phyloP scores from a whole-genome alignment of 1,140 invertebrate species.

The Lepidurus arcticus region DNA sequence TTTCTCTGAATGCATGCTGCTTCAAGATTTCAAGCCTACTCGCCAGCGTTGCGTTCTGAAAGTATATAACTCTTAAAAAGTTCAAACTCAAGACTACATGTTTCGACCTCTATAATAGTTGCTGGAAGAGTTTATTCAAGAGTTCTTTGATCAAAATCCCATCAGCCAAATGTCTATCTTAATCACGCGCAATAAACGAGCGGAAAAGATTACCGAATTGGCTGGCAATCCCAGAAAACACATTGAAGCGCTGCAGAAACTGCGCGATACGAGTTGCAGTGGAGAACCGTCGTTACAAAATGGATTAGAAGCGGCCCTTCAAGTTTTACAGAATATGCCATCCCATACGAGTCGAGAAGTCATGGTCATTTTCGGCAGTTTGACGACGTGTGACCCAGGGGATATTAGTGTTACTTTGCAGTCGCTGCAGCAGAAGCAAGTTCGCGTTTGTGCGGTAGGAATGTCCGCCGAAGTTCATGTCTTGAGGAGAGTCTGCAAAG shows the following conservation, averaged over 20 bases:
- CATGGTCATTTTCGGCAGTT: slow-evolving; percentile 81
- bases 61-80: slow-evolving; percentile 48
- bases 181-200: slow-evolving; percentile 83
- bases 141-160: slow-evolving; percentile 98
- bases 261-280: slow-evolving; percentile 46
- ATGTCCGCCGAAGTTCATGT: slow-evolving; percentile 90
- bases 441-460: slow-evolving; percentile 89
- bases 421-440: slow-evolving; percentile 49
- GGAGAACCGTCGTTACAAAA: slow-evolving; percentile 96
- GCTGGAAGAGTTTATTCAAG: slow-evolving; percentile 87
- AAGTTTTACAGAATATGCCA: slow-evolving; percentile 82
- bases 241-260: slow-evolving; percentile 47
- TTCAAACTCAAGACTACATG: background rate
- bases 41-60: slow-evolving; percentile 80
- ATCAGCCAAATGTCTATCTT: slow-evolving; percentile 94
- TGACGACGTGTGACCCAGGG: slow-evolving; percentile 93
- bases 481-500: slow-evolving; percentile 72
- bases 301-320: slow-evolving; percentile 77
- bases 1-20: slow-evolving; percentile 85
- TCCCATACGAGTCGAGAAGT: slow-evolving; percentile 89
- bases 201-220: slow-evolving; percentile 84
- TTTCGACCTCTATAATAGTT: slow-evolving; percentile 56
- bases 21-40: slow-evolving; percentile 93
- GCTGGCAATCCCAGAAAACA: slow-evolving; percentile 79
- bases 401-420: slow-evolving; percentile 84